Conservation (phyloP, 1,140 invertebrate species). For the Saxidomus purpurata region DNA sequence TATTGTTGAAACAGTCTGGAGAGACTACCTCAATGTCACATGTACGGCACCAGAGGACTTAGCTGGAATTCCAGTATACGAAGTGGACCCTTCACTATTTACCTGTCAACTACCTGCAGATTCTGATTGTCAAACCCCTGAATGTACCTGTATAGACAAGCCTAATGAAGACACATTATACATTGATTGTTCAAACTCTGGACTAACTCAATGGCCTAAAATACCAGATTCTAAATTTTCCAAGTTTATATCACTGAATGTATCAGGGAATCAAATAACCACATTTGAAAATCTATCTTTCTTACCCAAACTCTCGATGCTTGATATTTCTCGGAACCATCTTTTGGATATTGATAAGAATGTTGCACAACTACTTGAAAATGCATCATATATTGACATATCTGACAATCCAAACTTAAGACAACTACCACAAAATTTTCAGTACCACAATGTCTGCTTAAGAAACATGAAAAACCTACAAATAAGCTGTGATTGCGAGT, state of each 20-base stretch:
- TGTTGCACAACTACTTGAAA: not conserved
- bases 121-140: not conserved
- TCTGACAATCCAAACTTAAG: constrained; percentile 41
- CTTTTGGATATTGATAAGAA: not conserved
- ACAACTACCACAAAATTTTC: constrained; percentile 27
- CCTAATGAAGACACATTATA: constrained; percentile 25
- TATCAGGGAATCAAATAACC: constrained; percentile 40
- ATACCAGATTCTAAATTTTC: constrained; percentile 36
- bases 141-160: constrained; percentile 50
- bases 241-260: constrained; percentile 8
- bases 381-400: constrained; percentile 16
- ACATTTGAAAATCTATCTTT: not conserved
- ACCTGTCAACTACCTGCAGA: not conserved
- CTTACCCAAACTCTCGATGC: not conserved
- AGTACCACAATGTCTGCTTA: constrained; percentile 39
- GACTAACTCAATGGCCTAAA: not conserved
- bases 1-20: not conserved
- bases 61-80: not conserved
- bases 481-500: constrained; percentile 32
- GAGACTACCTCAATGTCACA: constrained; percentile 21
- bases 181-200: constrained; percentile 40
- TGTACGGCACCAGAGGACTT: constrained; percentile 18
- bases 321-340: constrained; percentile 41
- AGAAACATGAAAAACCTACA: constrained; percentile 28
- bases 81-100: not conserved